Conservation (phyloP, 2,888 invertebrate species). For the Parnassius orleans region DNA sequence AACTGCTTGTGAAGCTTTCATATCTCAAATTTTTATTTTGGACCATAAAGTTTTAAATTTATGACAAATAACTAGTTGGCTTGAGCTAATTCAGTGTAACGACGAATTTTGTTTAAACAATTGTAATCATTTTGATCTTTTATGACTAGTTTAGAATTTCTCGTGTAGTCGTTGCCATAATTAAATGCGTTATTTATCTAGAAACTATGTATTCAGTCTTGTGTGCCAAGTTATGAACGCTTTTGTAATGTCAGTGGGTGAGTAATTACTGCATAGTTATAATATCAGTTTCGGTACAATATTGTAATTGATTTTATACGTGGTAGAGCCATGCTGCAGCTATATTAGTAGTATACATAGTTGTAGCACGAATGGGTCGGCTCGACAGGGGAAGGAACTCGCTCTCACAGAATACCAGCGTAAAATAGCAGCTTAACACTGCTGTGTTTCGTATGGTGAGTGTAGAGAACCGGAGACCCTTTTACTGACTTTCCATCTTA, state of each 20-base stretch:
- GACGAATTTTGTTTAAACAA: slow-evolving; percentile 22
- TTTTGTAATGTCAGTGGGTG: slow-evolving; percentile 54
- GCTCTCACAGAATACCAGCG: too few relatives aligned
- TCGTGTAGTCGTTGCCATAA: slow-evolving; percentile 55
- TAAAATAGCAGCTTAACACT: too few relatives aligned
- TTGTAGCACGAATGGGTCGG: too few relatives aligned
- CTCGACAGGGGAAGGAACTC: not conserved
- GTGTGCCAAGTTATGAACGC: slow-evolving; percentile 58
- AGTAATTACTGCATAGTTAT: slow-evolving; percentile 25
- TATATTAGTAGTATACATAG: too few relatives aligned
- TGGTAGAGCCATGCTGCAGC: too few relatives aligned
- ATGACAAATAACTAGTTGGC: slow-evolving; percentile 14
- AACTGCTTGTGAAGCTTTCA: not conserved
- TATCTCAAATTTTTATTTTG: not conserved
- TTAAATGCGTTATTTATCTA: slow-evolving; percentile 70
- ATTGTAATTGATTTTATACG: not conserved
- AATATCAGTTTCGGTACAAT: slow-evolving; percentile 2
- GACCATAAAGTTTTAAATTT: slow-evolving; percentile 12
- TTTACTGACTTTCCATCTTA: too few relatives aligned
- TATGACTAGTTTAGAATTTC: slow-evolving; percentile 33
- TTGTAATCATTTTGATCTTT: slow-evolving; percentile 25
- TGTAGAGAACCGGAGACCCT: too few relatives aligned
- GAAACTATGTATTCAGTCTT: slow-evolving; percentile 49
- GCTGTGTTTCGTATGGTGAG: too few relatives aligned
- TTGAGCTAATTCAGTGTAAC: not conserved